Percentiles rank a stretch among this genome's conserved stretches.
Conservation (phyloP, 1,140 invertebrate species). For the Pissodes strobi region DNA sequence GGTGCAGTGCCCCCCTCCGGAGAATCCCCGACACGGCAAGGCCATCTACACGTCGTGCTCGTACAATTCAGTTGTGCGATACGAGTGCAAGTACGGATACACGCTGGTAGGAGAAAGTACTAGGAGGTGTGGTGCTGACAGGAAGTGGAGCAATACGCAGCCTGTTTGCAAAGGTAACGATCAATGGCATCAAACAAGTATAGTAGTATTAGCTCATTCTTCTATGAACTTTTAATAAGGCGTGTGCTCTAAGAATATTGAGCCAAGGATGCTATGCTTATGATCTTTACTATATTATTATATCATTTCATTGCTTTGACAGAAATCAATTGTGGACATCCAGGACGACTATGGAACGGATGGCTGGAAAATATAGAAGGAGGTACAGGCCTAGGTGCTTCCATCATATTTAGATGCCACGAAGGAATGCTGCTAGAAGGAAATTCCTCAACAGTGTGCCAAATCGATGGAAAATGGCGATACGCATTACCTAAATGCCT, state of each 20-base stretch:
- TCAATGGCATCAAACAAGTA: no score
- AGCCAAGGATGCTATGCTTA: no score
- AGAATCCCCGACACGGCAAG: conserved; percentile 87
- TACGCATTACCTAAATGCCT: conserved; percentile 86
- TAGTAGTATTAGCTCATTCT: no score
- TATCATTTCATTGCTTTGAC: no score
- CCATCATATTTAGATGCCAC: conserved; percentile 91
- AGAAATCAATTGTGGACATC: conserved; percentile 95
- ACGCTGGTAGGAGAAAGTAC: conserved; percentile 85
- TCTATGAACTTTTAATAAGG: no score
- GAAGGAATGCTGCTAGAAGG: conserved; percentile 92
- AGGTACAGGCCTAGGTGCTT: conserved; percentile 86
- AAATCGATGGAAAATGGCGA: conserved; percentile 91
- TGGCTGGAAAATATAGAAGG: conserved; percentile 92
- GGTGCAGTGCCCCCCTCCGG: conserved; percentile 85
- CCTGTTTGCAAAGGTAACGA: conserved; percentile 89
- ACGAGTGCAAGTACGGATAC: conserved; percentile 92
- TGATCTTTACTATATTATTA: no score
- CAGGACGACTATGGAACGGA: conserved; percentile 89
- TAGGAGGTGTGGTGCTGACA: conserved; percentile 86
- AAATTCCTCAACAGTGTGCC: conserved; percentile 86
- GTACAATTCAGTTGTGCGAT: conserved; percentile 91
- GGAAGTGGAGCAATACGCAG: conserved; percentile 86
- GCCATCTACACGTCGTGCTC: conserved; percentile 90
- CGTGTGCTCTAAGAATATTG: no score